Evolutionary conservation across 2,888 invertebrate genomes (phyloP), one percentile per base, ranked within the genome.

Genomic region (Tricholauxania praeusta): DNA sequence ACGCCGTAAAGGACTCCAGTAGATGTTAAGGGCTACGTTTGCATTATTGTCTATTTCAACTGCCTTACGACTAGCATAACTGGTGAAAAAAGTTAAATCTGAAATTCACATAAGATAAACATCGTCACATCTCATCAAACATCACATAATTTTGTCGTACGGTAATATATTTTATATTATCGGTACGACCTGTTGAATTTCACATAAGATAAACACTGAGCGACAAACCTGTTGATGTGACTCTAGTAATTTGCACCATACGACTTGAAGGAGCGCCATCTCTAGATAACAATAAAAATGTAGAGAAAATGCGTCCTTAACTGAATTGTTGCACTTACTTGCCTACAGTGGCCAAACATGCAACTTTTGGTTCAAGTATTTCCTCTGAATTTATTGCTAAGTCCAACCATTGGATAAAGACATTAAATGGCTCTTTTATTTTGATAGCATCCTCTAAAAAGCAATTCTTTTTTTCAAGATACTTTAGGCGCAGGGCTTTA

Each of bases 21-120:
- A 98, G 84, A 99, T 96, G 75, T 96, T 93, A 78, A 97, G 89
- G 12, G 97, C 94, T 48, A 94, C 98, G 85, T 93, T 91, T 12
- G 96, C 94, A 88, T 99, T 99, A 81, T 90, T 91, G 48, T 89
- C 90, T 89, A 99, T 89, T 87, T 99, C 97, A 74, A 88, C 88
- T 15, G 95, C 97, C 89, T 99, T 99, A 62, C 96, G 91, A 83
- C 99, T 99, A 32, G 90, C 92, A 85, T 96, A 96, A 88, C 99
- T 98, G 0, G 99, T 97, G 82, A 93, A 99, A 88, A 99, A 99
- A 77, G 92, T 93, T 84, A 98, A 98, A 3, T 99, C 99, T n/a
- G n/a, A n/a, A n/a, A n/a, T n/a, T n/a, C n/a, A n/a, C n/a, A n/a
- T n/a, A n/a, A n/a, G n/a, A n/a, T n/a, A n/a, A n/a, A n/a, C n/a